Conservation (phyloP, 1,140 invertebrate genomes). For the Micrasema minimum region DNA sequence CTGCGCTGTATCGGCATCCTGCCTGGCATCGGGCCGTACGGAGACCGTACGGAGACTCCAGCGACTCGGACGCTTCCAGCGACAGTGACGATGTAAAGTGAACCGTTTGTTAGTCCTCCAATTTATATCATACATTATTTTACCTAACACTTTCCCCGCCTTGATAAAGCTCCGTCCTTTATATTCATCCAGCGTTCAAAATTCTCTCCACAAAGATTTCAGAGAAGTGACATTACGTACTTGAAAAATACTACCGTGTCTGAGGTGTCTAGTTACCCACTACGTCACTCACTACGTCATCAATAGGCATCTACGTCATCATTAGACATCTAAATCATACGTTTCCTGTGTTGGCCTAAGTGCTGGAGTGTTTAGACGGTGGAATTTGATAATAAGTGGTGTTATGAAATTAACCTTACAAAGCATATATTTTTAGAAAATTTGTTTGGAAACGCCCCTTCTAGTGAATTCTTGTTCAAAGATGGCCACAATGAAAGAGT, state of each 20-base stretch:
- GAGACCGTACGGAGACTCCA: conserved; percentile 68
- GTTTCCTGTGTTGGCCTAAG: no score
- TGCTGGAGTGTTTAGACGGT: no score
- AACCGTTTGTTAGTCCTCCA: conserved; percentile 32
- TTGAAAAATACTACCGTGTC: background rate
- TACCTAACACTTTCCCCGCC: background rate
- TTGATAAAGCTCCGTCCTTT: background rate
- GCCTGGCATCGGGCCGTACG: conserved; percentile 70
- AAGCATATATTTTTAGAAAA: no score
- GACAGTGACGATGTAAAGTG: conserved; percentile 61
- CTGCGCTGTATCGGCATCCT: conserved; percentile 70
- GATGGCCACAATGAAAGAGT: background rate
- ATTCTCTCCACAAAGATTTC: background rate
- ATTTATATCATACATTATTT: conserved; percentile 11
- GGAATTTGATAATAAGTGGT: no score
- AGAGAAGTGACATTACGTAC: background rate
- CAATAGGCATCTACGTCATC: no score
- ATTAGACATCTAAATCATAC: no score
- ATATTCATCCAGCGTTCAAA: background rate
- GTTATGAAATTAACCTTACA: no score
- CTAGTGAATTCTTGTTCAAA: no score
- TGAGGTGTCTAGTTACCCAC: no score
- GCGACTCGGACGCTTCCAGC: conserved; percentile 66
- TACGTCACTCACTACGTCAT: no score
- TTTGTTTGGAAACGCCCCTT: no score